phyloP scores from a whole-genome alignment of 2,888 invertebrate genomes.

The Leptogaster cylindrica region DNA sequence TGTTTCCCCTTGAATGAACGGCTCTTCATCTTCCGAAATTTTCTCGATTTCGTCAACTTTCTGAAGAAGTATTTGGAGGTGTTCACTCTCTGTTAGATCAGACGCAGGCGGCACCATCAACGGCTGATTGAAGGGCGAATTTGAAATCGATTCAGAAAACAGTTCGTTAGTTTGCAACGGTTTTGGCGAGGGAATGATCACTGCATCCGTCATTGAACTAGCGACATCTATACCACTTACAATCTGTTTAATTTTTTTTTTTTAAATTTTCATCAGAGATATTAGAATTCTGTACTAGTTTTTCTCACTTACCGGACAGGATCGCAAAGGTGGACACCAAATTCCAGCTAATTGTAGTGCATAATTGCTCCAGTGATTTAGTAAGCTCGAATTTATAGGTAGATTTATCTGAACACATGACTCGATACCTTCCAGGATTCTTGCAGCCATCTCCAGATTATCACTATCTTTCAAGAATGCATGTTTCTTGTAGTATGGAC shows the following conservation, averaged over 20 bases:
- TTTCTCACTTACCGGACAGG: conserved; percentile 67
- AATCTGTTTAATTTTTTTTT: too few relatives aligned
- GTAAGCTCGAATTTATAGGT: conserved; percentile 82
- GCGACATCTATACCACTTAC: conserved; percentile 81
- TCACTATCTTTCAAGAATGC: conserved; percentile 86
- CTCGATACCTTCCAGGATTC: conserved; percentile 78
- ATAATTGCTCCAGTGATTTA: conserved; percentile 88
- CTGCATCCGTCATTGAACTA: conserved; percentile 66
- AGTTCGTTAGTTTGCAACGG: conserved; percentile 58
- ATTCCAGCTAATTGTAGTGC: conserved; percentile 84
- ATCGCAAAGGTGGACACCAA: conserved; percentile 81
- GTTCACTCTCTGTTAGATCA: conserved; percentile 55
- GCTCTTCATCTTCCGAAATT: conserved; percentile 48
- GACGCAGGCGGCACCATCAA: conserved; percentile 44
- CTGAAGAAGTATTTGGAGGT: conserved; percentile 58
- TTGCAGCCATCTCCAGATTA: conserved; percentile 77
- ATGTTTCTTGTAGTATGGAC: conserved; percentile 80
- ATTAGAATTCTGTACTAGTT: background rate
- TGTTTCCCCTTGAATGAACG: conserved; percentile 55
- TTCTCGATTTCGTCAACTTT: conserved; percentile 61
- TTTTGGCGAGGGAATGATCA: conserved; percentile 58
- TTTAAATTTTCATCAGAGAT: background rate
- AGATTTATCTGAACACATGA: conserved; percentile 74
- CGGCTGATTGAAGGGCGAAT: conserved; percentile 55
- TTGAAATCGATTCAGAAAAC: conserved; percentile 60